Conservation (phyloP, 1,140 invertebrate genomes). For the Cotesia chilonis region DNA sequence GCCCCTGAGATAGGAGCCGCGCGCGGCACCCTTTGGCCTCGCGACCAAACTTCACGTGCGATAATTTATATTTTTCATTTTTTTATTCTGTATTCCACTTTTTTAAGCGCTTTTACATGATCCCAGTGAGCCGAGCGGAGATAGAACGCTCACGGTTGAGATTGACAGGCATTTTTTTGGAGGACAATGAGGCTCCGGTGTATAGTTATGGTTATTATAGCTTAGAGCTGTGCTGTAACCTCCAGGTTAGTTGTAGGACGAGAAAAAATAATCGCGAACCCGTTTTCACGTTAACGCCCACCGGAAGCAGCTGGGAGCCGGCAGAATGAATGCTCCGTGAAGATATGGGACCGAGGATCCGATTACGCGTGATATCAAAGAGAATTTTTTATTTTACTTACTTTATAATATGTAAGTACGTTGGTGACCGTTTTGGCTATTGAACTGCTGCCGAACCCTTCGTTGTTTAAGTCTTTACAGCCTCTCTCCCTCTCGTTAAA, state of each 20-base stretch:
- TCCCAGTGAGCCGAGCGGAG: constrained; percentile 6
- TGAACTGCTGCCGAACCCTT: constrained; percentile 34
- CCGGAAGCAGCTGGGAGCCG: constrained; percentile 63
- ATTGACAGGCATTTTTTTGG: neutral
- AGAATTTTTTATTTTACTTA: constrained; percentile 25
- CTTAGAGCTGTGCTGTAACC: neutral
- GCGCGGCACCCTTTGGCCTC: constrained; percentile 51
- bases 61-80: constrained; percentile 31
- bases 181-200: constrained; percentile 16
- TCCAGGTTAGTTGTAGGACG: neutral
- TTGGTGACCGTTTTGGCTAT: constrained; percentile 58
- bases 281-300: constrained; percentile 65
- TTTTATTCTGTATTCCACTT: constrained; percentile 15
- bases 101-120: constrained; percentile 25
- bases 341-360: constrained; percentile 60
- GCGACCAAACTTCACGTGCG: constrained; percentile 40
- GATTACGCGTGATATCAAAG: constrained; percentile 58
- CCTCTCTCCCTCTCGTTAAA: too few relatives aligned
- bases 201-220: constrained; percentile 7
- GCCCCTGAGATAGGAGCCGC: constrained; percentile 56
- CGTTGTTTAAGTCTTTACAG: neutral
- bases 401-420: constrained; percentile 42
- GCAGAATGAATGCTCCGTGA: constrained; percentile 49
- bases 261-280: constrained; percentile 61
- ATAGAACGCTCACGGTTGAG: neutral